Conservation (phyloP, 2,888 invertebrate genomes). For the Caenorhabditis sinica region DNA sequence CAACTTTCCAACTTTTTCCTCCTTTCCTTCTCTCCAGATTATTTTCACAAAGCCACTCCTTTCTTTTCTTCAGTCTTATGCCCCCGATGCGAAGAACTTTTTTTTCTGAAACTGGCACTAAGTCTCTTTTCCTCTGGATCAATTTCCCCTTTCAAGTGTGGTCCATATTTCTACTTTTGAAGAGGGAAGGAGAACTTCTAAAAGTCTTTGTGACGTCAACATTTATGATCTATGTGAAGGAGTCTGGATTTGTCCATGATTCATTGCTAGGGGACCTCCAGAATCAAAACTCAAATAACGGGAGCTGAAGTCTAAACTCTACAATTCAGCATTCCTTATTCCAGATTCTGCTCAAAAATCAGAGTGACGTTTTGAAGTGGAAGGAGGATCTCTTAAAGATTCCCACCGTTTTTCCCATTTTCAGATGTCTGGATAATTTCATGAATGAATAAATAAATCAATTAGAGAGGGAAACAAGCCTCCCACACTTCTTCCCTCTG, state of each 20-base stretch:
- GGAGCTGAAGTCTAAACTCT: background rate
- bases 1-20: conserved; percentile 24
- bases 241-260: conserved; percentile 2
- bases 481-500: conserved; percentile 7
- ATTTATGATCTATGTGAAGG: background rate
- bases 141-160: conserved; percentile 34
- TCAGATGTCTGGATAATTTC: conserved; percentile 21
- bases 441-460: conserved; percentile 38
- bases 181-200: background rate
- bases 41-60: conserved; percentile 27
- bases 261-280: background rate
- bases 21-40: conserved; percentile 10
- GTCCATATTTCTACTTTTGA: conserved; percentile 6
- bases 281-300: conserved; percentile 1
- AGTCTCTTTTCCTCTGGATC: conserved; percentile 7
- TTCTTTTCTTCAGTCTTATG: background rate
- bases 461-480: conserved; percentile 6
- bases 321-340: no score
- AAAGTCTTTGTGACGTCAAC: conserved; percentile 4
- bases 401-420: background rate
- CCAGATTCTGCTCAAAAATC: background rate
- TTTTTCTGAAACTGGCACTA: conserved; percentile 22
- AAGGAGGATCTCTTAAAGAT: conserved; percentile 9
- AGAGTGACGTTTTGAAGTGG: conserved; percentile 31
- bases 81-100: background rate